Evolutionary conservation across 2,888 invertebrate species (phyloP).

Genomic region (Penaeus monodon): DNA sequence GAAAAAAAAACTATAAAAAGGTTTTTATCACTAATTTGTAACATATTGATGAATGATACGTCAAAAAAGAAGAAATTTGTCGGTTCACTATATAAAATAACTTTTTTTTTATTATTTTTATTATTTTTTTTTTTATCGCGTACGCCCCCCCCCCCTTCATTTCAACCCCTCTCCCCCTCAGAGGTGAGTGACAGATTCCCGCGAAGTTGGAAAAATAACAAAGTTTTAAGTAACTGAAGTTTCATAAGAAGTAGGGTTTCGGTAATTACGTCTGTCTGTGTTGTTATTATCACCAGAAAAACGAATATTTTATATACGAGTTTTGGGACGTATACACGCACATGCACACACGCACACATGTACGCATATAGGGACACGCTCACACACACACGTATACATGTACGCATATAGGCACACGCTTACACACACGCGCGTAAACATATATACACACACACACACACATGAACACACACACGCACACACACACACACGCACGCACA

Average conservation of each 20-base stretch:
- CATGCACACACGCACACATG: not conserved
- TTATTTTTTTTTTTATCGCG: no score
- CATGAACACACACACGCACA: not conserved
- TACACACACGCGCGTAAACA: not conserved
- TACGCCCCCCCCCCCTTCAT: not conserved
- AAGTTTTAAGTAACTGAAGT: no score
- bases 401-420: not conserved
- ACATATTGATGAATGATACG: no score
- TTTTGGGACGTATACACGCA: not conserved
- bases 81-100: not conserved
- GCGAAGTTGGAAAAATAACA: no score
- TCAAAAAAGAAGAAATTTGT: not conserved
- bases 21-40: no score
- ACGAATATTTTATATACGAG: not conserved
- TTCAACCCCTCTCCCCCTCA: not conserved
- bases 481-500: not conserved
- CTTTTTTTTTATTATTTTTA: no score
- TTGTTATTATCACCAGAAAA: not conserved
- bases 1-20: no score
- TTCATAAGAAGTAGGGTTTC: not conserved
- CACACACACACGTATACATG: not conserved
- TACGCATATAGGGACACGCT: not conserved
- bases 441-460: not conserved
- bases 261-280: conserved; percentile 16
- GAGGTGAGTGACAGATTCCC: no score